Conservation (phyloP, 2,113 vertebrate genomes). For the Himantopus leucocephalus region DNA sequence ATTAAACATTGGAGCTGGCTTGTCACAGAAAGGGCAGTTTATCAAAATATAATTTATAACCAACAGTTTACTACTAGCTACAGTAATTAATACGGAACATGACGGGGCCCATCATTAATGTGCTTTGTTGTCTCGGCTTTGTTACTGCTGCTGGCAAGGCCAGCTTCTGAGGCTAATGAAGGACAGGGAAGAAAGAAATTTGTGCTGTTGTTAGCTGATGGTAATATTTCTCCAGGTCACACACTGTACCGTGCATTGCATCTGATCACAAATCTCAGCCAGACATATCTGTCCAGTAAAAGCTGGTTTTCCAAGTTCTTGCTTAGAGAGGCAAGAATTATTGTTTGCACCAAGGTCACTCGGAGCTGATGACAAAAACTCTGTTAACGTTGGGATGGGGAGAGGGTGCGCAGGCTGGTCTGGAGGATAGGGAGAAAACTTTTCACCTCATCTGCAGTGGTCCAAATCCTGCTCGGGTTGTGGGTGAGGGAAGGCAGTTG, state of each 20-base stretch:
- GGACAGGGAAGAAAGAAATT: conserved; percentile 43
- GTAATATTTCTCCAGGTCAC: conserved; percentile 40
- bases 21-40: conserved; percentile 57
- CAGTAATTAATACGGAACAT: conserved; percentile 54
- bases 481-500: not conserved
- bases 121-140: conserved; percentile 46
- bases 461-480: not conserved
- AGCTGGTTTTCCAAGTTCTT: conserved; percentile 22
- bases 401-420: not conserved
- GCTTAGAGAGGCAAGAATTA: conserved; percentile 12
- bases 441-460: not conserved
- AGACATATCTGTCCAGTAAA: not conserved
- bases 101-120: conserved; percentile 46
- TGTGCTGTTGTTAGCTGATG: conserved; percentile 23
- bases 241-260: not conserved
- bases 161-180: conserved; percentile 52
- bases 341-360: not conserved
- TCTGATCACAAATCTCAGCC: conserved; percentile 44
- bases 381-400: not conserved
- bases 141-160: conserved; percentile 56
- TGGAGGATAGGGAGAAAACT: not conserved
- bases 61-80: conserved; percentile 42
- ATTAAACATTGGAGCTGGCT: conserved; percentile 35
- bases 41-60: conserved; percentile 61
- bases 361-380: not conserved